Evolutionary conservation across 1,140 invertebrate genomes (phyloP), one percentile per base, ranked within the genome.

Genomic region (Armadillidium nasatum): DNA sequence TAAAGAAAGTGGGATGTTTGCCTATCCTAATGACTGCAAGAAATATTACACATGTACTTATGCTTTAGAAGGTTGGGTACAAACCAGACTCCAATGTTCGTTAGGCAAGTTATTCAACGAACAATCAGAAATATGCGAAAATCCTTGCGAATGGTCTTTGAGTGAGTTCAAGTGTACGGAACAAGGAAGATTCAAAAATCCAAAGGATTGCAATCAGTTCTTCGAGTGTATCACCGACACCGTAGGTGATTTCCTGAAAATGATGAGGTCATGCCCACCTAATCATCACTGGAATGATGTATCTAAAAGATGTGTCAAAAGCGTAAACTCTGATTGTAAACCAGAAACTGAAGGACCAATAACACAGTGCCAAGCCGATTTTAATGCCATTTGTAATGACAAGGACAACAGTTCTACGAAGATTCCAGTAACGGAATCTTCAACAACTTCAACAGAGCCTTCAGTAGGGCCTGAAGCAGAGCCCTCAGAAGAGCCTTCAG

Each of bases 41-140:
- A 70, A 73, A 23, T 78, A 73, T 19, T 78, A 78, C 71, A 75
- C 46, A 43, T 78, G 77, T 74, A 73, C 75, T 54, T 67, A 67
- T 66, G 75, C 74, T 23, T 69, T 50, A 19, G 72, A 73, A 15
- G 77, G 77, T 9, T 78, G 77, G 77, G 44, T 78, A 3, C 77
- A 78, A 46, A 75, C 75, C 45, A 33, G 71, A 22, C 70, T 72
- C 15, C 45, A 45, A 0, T 78, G 77, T 22, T 22, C 67, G 22
- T 70, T 54, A 33, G 67, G 67, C 6, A 73, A 71, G 13, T 70
- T 75, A 73, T 78, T 75, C 70, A 78, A 78, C 60, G 77, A 75
- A 54, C 33, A 9, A 10, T 23, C 23, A 11, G 77, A 73, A 7
- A 13, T n/a, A 6, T 78, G 77, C 46, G 77, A 78, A 46, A 74